Conservation (phyloP, 2,797 vertebrate genomes). For the Aplochiton taeniatus region DNA sequence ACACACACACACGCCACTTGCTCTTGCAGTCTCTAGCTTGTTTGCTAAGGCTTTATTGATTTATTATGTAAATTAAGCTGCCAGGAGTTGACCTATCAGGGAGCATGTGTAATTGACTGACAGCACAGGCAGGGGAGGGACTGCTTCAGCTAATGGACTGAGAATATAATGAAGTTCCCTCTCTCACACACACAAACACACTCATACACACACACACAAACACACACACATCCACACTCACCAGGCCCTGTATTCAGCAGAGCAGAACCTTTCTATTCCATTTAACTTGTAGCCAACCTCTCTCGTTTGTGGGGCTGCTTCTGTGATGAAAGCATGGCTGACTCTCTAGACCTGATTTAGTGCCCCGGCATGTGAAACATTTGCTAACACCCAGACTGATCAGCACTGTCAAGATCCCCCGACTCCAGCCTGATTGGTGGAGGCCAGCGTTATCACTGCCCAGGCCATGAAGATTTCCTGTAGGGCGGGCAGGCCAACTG, state of each 20-base stretch:
- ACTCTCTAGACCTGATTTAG: constrained; percentile 45
- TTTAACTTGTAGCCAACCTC: constrained; percentile 16
- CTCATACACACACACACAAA: not conserved
- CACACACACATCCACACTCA: constrained; percentile 15
- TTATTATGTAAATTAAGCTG: constrained; percentile 14
- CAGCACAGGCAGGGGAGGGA: not conserved
- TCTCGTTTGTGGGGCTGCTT: no score
- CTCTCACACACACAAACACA: no score
- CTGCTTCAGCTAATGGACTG: not conserved
- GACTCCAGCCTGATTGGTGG: constrained; percentile 61
- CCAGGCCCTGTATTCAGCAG: constrained; percentile 49
- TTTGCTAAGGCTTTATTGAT: constrained; percentile 13
- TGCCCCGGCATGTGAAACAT: constrained; percentile 69
- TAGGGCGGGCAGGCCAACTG: no score
- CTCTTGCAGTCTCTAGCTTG: not conserved
- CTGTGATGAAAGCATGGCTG: constrained; percentile 39
- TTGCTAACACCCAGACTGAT: constrained; percentile 57
- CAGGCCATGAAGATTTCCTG: no score
- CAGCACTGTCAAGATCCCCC: constrained; percentile 61
- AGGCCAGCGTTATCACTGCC: no score
- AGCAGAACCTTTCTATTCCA: constrained; percentile 29
- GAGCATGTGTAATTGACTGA: constrained; percentile 8
- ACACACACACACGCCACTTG: not conserved
- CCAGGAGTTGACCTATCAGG: not conserved
- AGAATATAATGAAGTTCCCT: no score